Evolutionary conservation across 2,113 vertebrate species (phyloP), one percentile per base, ranked within the genome.

Genomic region (Psephotus haematonotus): DNA sequence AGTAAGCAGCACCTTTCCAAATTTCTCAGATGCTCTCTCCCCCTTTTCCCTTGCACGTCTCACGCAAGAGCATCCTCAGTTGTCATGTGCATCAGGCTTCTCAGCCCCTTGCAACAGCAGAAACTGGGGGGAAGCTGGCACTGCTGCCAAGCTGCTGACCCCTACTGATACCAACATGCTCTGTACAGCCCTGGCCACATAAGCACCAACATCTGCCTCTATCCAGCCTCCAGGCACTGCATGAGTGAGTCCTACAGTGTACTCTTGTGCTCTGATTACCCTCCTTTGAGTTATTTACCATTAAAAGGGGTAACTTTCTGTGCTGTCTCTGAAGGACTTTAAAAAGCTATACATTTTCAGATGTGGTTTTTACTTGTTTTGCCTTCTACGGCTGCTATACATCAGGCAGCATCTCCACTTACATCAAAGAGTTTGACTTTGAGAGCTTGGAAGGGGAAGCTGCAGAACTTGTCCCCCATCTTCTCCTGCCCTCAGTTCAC

Each of bases 371-470:
- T 95, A 84, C 84, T 87, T 50, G 27, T 89, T 97, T 96, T 94
- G 86, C 78, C 72, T 96, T 97, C 92, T 95, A 92, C 95, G 59
- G 91, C 65, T 96, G 39, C 59, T 43, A 41, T 6, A 24, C 57
- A 35, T 77, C 37, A 52, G 47, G 18, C 0, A 0, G 43, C 41
- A 47, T 39, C 57, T 65, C 57, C 43, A 50, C 46, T 68, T 37
- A 70, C 33, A 78, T 39, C 37, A 39, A 69, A 62, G 47, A 60
- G 14, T 41, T 1, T 37, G 27, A 59, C 59, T 47, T 43, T 33
- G 31, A 92, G 33, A 76, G 59, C 60, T 24, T 37, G 23, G 25
- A 46, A 35, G 3, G 33, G 8, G 29, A 72, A 85, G 60, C 43
- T 84, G 43, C 37, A 86, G 64, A 81, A 92, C 49, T 63, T 31